Base-by-base conservation (phyloP, 2,888 invertebrate genomes). In the Notodonta ziczac region DNA sequence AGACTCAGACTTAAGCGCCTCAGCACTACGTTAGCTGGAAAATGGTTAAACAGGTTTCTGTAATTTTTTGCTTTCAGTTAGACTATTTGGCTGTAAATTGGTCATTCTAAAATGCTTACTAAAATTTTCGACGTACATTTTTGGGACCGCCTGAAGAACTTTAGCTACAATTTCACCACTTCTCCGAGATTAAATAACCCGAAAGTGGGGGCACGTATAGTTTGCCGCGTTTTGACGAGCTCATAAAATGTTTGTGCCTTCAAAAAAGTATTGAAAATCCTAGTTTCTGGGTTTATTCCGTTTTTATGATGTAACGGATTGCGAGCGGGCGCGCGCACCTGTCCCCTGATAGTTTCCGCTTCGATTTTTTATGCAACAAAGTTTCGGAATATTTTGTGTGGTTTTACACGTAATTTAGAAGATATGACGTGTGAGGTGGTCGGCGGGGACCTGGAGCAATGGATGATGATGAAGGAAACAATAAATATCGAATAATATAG, bases 211-310 rank as follows among this genome's bases (percentile, higher is more conserved):
- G 61, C 57, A 57, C 63, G 52, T 56, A 57, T 9, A 50, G 16
- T 50, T 50, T 16, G 10, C 46, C 53, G 62, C 42, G 58, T 70
- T 73, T 68, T 71, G 62, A 73, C 60, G 61, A 66, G 66, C 66
- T 66, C 61, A 70, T 73, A 70, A 73, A 66, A 66, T 62, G 59
- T 50, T 50, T 50, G 8, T 50, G 57, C 57, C 65, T 61, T 56
- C 61, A 68, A 63, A 60, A 61, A 65, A 58, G 59, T 68, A 68
- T 70, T 60, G 63, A 58, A 69, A 50, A 50, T 50, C 50, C 6
- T 50, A 16, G 14, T 50, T 50, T 50, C 16, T 16, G 63, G 55
- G 52, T 55, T 50, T 52, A 57, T 54, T 64, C 40, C 16, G 4
- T 40, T 67, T 62, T 72, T 65, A 73, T 35, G 67, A 67, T 46